phyloP scores from a whole-genome alignment of 2,797 vertebrate genomes.

The Urosaurus nigricauda region DNA sequence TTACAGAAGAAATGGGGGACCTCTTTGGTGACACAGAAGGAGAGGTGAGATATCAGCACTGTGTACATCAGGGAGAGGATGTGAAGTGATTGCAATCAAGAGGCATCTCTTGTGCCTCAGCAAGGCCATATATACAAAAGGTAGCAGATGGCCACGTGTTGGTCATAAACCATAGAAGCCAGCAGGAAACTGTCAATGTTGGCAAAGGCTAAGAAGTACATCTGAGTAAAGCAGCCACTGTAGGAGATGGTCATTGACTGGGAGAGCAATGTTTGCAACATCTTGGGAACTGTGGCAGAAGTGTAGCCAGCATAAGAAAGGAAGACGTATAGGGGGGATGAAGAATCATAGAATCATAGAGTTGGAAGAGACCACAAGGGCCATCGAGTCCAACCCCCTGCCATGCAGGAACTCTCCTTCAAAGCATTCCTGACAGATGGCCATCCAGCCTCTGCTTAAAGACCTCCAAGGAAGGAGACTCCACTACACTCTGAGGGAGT shows the following conservation, averaged over 20 bases:
- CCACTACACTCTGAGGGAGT: too few species aligned
- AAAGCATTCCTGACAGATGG: too few species aligned
- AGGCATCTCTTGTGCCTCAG: constrained; percentile 35
- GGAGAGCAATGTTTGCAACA: constrained; percentile 46
- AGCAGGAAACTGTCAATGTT: constrained; percentile 55
- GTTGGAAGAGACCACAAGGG: too few species aligned
- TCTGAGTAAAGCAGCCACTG: constrained; percentile 51
- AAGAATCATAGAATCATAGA: too few species aligned
- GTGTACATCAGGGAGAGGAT: constrained; percentile 43
- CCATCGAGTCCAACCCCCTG: too few species aligned
- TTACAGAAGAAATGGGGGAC: constrained; percentile 58
- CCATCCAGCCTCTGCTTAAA: too few species aligned
- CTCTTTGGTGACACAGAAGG: constrained; percentile 36
- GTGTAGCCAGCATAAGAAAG: constrained; percentile 55
- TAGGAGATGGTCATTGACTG: constrained; percentile 43
- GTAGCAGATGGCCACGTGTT: constrained; percentile 54
- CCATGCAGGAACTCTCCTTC: too few species aligned
- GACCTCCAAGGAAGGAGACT: too few species aligned
- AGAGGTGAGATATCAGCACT: constrained; percentile 40
- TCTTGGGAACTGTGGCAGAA: constrained; percentile 46
- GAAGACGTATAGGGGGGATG: constrained; percentile 62
- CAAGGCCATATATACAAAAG: constrained; percentile 35
- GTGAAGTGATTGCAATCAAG: constrained; percentile 36
- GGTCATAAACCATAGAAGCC: constrained; percentile 42
- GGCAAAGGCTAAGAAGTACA: constrained; percentile 58